Percentiles rank a stretch among this genome's conserved stretches.
These are phyloP conservation scores for Otis tarda DNA, from an alignment of 2,113 vertebrate genomes.

Conservation along the genomic window DNA sequence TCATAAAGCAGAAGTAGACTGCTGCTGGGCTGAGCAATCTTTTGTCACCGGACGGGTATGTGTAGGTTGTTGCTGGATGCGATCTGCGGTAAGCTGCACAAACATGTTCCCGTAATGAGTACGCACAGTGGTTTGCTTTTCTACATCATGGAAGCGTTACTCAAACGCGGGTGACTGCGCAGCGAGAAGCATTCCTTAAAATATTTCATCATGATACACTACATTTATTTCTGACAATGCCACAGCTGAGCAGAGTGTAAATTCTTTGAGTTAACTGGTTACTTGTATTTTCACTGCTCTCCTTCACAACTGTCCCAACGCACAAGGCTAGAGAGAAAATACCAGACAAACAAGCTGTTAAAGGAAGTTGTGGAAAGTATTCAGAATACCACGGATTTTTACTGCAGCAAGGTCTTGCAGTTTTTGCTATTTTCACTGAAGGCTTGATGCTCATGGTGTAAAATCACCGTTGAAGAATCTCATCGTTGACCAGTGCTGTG, in stretches of 20 bases:
- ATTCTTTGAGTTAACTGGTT: neutral
- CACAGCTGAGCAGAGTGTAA: neutral
- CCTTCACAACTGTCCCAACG: neutral
- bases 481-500: accelerated
- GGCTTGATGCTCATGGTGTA: neutral
- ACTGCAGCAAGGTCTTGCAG: neutral
- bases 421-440: neutral
- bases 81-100: neutral
- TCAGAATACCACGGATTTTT: neutral
- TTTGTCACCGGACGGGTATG: neutral
- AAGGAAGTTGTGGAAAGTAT: neutral
- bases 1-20: neutral
- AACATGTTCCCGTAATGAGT: neutral
- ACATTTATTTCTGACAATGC: neutral
- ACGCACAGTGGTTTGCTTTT: neutral
- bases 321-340: neutral
- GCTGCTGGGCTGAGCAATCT: neutral
- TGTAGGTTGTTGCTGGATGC: neutral
- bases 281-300: neutral
- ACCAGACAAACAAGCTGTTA: neutral
- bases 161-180: neutral
- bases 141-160: neutral
- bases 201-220: neutral
- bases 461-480: neutral
- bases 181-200: neutral